These are phyloP conservation scores for Patella ulyssiponensis DNA, from an alignment of 2,888 invertebrate species.

Conservation along the genomic window DNA sequence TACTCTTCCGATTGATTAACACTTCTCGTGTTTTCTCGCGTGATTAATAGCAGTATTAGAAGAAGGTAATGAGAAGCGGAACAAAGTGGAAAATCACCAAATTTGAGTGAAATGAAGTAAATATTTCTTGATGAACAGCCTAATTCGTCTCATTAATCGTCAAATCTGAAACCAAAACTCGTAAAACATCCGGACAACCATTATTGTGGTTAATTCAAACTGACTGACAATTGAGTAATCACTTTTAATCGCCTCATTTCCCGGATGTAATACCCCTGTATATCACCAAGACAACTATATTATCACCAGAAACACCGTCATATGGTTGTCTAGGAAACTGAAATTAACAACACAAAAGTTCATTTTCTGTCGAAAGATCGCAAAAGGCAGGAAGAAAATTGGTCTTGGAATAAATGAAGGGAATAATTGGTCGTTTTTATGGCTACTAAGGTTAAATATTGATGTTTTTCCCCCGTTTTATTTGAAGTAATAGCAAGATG, in stretches of 20 bases:
- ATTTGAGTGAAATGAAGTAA: conserved; percentile 1
- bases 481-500: not conserved
- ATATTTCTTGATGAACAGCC: not conserved
- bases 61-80: not conserved
- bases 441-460: not conserved
- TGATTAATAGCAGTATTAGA: not conserved
- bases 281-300: conserved; percentile 4
- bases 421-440: not conserved
- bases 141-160: no score
- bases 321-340: not conserved
- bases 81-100: conserved; percentile 7
- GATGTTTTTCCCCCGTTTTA: not conserved
- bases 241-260: conserved; percentile 1
- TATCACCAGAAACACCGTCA: not conserved
- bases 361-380: not conserved
- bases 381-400: not conserved
- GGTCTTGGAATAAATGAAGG: not conserved
- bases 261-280: not conserved
- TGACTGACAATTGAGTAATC: conserved; percentile 5
- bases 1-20: conserved; percentile 5
- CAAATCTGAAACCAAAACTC: no score
- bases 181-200: not conserved
- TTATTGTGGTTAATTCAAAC: not conserved
- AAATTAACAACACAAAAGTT: conserved; percentile 1
- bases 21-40: conserved; percentile 7